Conservation (phyloP, 2,797 vertebrate species). For the Melopsittacus undulatus region DNA sequence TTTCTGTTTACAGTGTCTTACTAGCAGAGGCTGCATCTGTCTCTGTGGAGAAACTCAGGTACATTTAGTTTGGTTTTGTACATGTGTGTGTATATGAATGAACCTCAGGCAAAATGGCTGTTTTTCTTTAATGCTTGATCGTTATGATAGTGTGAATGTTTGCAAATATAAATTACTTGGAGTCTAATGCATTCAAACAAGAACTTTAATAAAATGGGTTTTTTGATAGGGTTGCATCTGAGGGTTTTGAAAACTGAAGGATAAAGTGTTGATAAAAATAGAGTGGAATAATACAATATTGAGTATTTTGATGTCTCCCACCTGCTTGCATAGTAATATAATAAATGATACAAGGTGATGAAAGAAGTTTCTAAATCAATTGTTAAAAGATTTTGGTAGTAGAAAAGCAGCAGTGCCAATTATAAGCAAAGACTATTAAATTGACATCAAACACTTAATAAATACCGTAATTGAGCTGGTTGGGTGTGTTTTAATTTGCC, state of each 20-base stretch:
- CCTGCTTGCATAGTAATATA: not conserved
- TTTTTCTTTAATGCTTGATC: conserved; percentile 13
- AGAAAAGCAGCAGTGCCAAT: not conserved
- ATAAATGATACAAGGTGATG: not conserved
- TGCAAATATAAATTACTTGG: not conserved
- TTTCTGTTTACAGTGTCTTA: not conserved
- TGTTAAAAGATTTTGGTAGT: not conserved
- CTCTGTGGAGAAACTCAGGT: not conserved
- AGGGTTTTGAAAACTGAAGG: not conserved
- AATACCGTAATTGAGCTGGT: not conserved
- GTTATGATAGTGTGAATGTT: not conserved
- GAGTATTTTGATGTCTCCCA: not conserved
- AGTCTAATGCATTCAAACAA: not conserved
- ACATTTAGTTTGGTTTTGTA: not conserved
- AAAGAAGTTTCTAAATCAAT: not conserved
- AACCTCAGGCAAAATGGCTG: conserved; percentile 32
- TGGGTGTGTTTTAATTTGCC: not conserved
- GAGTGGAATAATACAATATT: not conserved
- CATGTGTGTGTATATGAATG: not conserved
- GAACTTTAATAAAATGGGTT: not conserved
- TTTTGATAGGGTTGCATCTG: not conserved
- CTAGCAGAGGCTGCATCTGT: not conserved
- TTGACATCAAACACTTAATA: not conserved
- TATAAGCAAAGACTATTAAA: not conserved
- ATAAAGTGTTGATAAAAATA: not conserved